A percentile compares a stretch with the other conserved stretches of the same genome.
phyloP scores from a whole-genome alignment of 2,797 vertebrate species.

The Poecilia velifera region DNA sequence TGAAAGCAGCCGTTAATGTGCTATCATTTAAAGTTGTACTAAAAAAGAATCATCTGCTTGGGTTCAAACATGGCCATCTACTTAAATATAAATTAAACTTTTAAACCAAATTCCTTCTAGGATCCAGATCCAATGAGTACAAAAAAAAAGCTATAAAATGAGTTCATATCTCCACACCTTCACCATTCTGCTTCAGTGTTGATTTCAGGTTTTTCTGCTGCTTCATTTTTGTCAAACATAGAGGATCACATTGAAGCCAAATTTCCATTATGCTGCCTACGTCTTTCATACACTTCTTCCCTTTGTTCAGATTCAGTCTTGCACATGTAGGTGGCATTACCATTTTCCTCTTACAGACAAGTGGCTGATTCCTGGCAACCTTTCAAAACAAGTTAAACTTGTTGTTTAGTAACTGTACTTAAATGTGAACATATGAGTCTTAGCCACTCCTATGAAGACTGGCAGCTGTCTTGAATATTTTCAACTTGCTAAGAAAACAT shows the following conservation, averaged over 20 bases:
- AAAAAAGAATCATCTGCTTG: neutral
- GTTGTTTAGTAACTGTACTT: neutral
- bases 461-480: neutral
- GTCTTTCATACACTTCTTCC: neutral
- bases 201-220: neutral
- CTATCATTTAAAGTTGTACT: neutral
- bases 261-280: neutral
- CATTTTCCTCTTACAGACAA: neutral
- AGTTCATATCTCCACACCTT: neutral
- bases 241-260: neutral
- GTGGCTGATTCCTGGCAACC: neutral
- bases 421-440: neutral
- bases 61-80: neutral
- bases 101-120: neutral
- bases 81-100: neutral
- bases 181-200: neutral
- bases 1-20: slow-evolving; percentile 1
- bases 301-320: neutral
- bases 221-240: neutral
- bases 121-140: neutral
- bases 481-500: neutral
- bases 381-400: neutral
- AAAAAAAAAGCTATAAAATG: neutral
- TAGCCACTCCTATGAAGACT: neutral
- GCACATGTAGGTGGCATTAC: neutral